phyloP scores from a whole-genome alignment of 1,140 invertebrate species.

The Sitobion miscanthi region DNA sequence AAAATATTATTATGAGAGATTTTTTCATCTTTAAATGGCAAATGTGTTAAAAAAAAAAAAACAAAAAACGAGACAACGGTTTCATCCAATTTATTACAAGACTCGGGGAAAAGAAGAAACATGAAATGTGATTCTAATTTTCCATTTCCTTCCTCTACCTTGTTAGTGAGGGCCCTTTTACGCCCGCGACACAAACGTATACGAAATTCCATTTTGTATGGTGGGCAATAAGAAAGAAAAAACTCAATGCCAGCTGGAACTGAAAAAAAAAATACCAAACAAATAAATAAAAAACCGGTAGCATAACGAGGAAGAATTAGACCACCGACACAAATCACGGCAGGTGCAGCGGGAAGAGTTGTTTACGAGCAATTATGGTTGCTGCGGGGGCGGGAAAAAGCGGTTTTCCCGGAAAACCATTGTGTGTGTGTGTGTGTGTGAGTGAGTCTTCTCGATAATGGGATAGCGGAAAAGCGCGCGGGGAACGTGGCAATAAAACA shows the following conservation, averaged over 20 bases:
- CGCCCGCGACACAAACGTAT: not conserved
- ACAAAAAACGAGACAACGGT: not conserved
- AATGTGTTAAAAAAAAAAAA: not conserved
- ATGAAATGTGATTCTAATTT: slow-evolving; percentile 56
- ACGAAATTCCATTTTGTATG: slow-evolving; percentile 28
- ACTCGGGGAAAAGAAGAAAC: slow-evolving; percentile 5
- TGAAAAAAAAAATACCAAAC: slow-evolving; percentile 1
- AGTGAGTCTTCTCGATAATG: slow-evolving; percentile 37
- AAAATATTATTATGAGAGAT: not conserved
- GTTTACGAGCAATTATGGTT: slow-evolving; percentile 51
- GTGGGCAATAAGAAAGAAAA: not conserved
- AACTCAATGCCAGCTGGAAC: not conserved
- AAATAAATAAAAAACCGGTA: not conserved
- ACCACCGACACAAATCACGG: slow-evolving; percentile 46
- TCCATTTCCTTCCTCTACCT: slow-evolving; percentile 7
- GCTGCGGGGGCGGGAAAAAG: not conserved
- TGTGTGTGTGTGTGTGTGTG: not conserved
- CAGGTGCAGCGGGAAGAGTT: slow-evolving; percentile 38
- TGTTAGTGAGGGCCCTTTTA: slow-evolving; percentile 21
- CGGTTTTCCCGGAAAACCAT: not conserved
- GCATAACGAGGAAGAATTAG: slow-evolving; percentile 50
- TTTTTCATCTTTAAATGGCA: not conserved
- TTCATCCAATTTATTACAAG: slow-evolving; percentile 47
- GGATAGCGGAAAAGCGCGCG: not conserved
- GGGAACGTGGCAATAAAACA: slow-evolving; percentile 31